These are phyloP conservation scores for Oryctolagus cuniculus DNA, from an alignment of 2,113 vertebrate species.

Conservation along the genomic window mOryCun1.1 NC_091441.1:64898001-64898500, in stretches of 20 bases:
- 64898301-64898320: slow-evolving; percentile 43
- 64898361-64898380: slow-evolving; percentile 69
- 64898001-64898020: slow-evolving; percentile 47
- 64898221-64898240: slow-evolving; percentile 63
- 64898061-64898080: slow-evolving; percentile 59
- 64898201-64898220: slow-evolving; percentile 51
- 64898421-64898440: slow-evolving; percentile 54
- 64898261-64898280: slow-evolving; percentile 66
- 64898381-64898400: slow-evolving; percentile 60
- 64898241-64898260: slow-evolving; percentile 77
- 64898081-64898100: slow-evolving; percentile 45
- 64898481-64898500: too few relatives aligned
- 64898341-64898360: slow-evolving; percentile 64
- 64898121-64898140: slow-evolving; percentile 44
- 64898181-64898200: slow-evolving; percentile 64
- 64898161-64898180: slow-evolving; percentile 53
- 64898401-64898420: background rate
- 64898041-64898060: slow-evolving; percentile 33
- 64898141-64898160: slow-evolving; percentile 72
- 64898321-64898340: slow-evolving; percentile 70
- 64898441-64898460: slow-evolving; percentile 76
- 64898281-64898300: slow-evolving; percentile 69
- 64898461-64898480: slow-evolving; percentile 40
- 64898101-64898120: slow-evolving; percentile 63
- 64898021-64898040: slow-evolving; percentile 36